Conservation (phyloP, 1,140 invertebrate species). For the Pygmarrhopalites habei region DNA sequence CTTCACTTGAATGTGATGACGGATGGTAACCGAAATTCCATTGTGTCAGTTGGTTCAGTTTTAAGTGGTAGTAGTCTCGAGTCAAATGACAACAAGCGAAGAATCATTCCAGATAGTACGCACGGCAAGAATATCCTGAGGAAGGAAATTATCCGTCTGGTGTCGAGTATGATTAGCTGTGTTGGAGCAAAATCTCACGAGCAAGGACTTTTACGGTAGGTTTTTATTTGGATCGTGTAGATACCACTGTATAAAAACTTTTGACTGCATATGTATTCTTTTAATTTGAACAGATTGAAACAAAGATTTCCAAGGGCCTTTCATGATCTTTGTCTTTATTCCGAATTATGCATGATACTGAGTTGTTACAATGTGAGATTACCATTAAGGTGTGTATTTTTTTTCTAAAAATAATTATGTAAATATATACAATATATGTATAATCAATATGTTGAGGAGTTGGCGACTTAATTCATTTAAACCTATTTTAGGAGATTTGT, state of each 20-base stretch:
- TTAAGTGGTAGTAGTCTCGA: slow-evolving; percentile 11
- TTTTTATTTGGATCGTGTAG: too few species aligned
- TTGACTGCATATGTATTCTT: too few species aligned
- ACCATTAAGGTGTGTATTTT: too few species aligned
- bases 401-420: too few species aligned
- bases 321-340: slow-evolving; percentile 85
- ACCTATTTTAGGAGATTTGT: slow-evolving; percentile 78
- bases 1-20: background rate
- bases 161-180: slow-evolving; percentile 49
- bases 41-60: slow-evolving; percentile 13
- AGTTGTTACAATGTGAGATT: slow-evolving; percentile 72
- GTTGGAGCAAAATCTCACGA: slow-evolving; percentile 50
- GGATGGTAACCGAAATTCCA: slow-evolving; percentile 18
- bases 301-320: slow-evolving; percentile 76
- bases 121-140: slow-evolving; percentile 42
- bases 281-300: slow-evolving; percentile 65
- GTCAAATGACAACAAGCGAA: slow-evolving; percentile 13
- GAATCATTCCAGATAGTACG: slow-evolving; percentile 14
- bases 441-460: too few species aligned
- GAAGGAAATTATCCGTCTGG: slow-evolving; percentile 49
- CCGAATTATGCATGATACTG: slow-evolving; percentile 75
- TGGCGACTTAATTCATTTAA: too few species aligned
- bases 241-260: too few species aligned
- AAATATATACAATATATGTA: too few species aligned
- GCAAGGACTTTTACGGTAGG: slow-evolving; percentile 50